Evolutionary conservation across 2,113 vertebrate genomes (phyloP).

Genomic region (Perognathus longimembris): DNA sequence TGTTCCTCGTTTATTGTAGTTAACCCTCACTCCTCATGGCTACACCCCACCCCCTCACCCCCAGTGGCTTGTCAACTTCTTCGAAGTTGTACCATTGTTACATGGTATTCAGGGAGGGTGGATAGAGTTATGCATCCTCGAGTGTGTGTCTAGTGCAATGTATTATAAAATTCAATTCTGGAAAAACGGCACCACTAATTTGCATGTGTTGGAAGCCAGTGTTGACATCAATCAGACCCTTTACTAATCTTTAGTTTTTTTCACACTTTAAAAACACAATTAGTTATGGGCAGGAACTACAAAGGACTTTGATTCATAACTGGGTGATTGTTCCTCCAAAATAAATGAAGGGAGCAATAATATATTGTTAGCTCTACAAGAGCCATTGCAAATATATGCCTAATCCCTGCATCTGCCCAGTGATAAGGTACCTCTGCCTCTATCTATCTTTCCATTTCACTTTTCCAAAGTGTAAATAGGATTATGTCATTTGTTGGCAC

Average conservation of each 20-base stretch:
- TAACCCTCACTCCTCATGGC: background rate
- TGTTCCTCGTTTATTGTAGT: background rate
- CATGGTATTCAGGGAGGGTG: background rate
- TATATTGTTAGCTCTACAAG: background rate
- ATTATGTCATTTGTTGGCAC: background rate
- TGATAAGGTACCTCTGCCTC: background rate
- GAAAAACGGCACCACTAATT: constrained; percentile 75
- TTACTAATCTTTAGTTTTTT: constrained; percentile 82
- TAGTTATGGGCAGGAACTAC: constrained; percentile 74
- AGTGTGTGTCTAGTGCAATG: constrained; percentile 31
- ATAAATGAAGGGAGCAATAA: constrained; percentile 73
- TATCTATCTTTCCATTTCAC: background rate
- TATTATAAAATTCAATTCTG: constrained; percentile 71
- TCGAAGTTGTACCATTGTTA: background rate
- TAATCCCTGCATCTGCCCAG: background rate
- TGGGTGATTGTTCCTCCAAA: constrained; percentile 82
- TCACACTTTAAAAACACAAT: constrained; percentile 82
- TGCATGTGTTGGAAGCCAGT: constrained; percentile 77
- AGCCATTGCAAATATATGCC: constrained; percentile 33
- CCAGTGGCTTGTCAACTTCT: background rate
- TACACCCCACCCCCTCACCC: no score
- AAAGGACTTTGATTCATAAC: constrained; percentile 84
- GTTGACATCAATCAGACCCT: constrained; percentile 81
- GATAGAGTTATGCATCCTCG: background rate
- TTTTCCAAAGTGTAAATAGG: constrained; percentile 29